Percentiles rank a stretch among this genome's conserved stretches.
Conservation (phyloP, 2,797 vertebrate species). For the Spinus pinus region DNA sequence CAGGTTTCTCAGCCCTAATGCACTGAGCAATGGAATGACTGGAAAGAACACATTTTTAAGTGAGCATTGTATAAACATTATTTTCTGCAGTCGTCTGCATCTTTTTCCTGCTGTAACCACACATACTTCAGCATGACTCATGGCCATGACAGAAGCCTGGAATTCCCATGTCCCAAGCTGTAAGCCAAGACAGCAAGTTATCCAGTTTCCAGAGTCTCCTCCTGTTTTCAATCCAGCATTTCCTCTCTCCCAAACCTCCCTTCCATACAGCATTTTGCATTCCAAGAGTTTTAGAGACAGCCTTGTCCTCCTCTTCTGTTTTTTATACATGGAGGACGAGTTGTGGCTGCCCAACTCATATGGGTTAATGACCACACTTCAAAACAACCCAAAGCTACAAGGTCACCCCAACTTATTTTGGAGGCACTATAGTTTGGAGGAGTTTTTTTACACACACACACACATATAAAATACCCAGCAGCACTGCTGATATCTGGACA, state of each 20-base stretch:
- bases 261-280: not conserved
- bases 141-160: constrained; percentile 1
- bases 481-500: not conserved
- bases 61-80: not conserved
- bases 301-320: not conserved
- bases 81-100: constrained; percentile 7
- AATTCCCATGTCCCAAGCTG: not conserved
- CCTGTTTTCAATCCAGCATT: not conserved
- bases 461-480: not conserved
- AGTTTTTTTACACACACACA: not conserved
- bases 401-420: not conserved
- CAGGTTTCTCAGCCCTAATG: not conserved
- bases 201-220: not conserved
- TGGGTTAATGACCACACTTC: not conserved
- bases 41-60: not conserved
- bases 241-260: not conserved
- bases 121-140: constrained; percentile 9
- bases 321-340: not conserved
- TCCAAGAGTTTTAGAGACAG: not conserved
- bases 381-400: not conserved
- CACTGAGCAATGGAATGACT: not conserved
- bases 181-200: not conserved
- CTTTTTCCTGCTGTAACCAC: constrained; percentile 42
- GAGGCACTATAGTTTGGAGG: not conserved
- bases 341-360: not conserved